phyloP scores from a whole-genome alignment of 35 echinoderm and acorn worm species.

The Diadema setosum region DNA sequence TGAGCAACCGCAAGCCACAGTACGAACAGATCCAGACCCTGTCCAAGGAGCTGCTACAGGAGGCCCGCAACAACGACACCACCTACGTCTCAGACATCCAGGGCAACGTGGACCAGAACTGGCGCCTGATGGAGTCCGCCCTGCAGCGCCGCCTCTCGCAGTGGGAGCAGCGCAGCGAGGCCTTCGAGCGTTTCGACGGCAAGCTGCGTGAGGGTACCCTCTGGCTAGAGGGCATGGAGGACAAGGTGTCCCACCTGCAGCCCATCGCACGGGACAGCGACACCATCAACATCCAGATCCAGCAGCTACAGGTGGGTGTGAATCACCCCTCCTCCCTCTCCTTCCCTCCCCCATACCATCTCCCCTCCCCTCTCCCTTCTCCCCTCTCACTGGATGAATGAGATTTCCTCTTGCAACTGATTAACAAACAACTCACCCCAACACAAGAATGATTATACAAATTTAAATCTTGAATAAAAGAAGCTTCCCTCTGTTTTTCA shows the following conservation, averaged over 20 bases:
- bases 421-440: too few relatives aligned
- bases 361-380: too few relatives aligned
- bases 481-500: too few relatives aligned
- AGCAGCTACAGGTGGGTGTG: conserved; percentile 75
- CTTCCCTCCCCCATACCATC: too few relatives aligned
- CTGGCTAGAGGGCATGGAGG: conserved; percentile 88
- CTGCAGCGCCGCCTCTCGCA: conserved; percentile 31
- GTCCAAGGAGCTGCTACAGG: conserved; percentile 70
- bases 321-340: too few relatives aligned
- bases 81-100: conserved; percentile 82
- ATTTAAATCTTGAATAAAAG: too few relatives aligned
- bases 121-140: conserved; percentile 62
- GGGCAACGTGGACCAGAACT: conserved; percentile 81
- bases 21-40: conserved; percentile 85
- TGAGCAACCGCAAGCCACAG: conserved; percentile 62
- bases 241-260: conserved; percentile 65
- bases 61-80: conserved; percentile 62
- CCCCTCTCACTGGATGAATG: too few relatives aligned
- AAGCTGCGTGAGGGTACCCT: conserved; percentile 37
- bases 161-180: conserved; percentile 76
- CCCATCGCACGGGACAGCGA: conserved; percentile 82
- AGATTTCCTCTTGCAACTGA: too few relatives aligned
- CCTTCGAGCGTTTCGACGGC: conserved; percentile 70
- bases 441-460: too few relatives aligned
- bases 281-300: conserved; percentile 91